Base-by-base conservation (phyloP, 2,113 vertebrate species). In the Orthonyx spaldingii region DNA sequence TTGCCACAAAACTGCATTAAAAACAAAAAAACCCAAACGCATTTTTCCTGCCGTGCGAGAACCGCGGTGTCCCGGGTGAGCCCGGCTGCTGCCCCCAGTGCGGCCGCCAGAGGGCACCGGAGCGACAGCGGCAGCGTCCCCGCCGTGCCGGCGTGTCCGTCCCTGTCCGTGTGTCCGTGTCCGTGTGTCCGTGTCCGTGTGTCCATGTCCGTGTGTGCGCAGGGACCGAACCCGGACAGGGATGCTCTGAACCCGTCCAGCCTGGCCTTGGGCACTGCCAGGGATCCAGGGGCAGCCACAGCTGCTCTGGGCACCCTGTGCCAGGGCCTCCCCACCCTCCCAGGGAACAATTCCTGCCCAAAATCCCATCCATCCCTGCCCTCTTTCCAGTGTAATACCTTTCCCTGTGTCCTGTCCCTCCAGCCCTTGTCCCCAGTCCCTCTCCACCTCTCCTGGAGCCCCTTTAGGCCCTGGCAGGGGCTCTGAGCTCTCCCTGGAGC, bases 211-310 rank as follows among this genome's bases (percentile, higher is more conserved):
- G 1, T 11, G 18, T 20, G 4, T 20, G 7, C 2, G 17, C 30
- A 41, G 44, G 23, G 32, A 16, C 66, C 2, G 2, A 42, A 42
- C 24, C 10, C 0, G 1, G 24, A 16, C 66, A 30, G 28, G 23
- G 28, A 5, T 33, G 7, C 24, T 15, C n/a, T 69, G 23, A 30
- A 0, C n/a, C n/a, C 23, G 0, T 39, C 68, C 57, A 84, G 0
- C 28, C 49, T 10, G n/a, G 28, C 30, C 61, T 35, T 1, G 60
- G 35, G 0, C n/a, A 47, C 23, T 84, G 2, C 49, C 82, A 57
- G 83, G 70, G 42, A 75, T 57, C 35, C 65, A 50, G 56, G 20
- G 9, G 15, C 47, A 72, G 47, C 27, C 68, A 11, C 47, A 37
- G 39, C 39, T 7, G 1, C 10, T 63, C 81, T 44, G 47, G 21